phyloP scores from a whole-genome alignment of 2,797 vertebrate genomes.

The Darevskia mixta region DNA sequence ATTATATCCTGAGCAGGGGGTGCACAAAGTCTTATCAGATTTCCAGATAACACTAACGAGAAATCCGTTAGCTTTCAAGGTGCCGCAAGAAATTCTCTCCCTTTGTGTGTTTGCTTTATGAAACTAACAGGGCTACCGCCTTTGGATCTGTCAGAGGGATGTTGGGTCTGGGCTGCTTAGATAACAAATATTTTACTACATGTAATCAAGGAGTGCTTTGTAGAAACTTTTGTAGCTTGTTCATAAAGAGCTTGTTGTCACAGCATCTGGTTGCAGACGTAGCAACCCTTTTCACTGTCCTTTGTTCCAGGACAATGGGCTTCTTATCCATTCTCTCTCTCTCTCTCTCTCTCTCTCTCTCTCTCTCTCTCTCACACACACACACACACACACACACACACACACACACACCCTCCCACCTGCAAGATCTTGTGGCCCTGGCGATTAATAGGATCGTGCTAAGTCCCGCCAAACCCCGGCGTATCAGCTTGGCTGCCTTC shows the following conservation, averaged over 20 bases:
- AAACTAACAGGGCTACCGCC: too few relatives aligned
- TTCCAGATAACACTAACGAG: neutral
- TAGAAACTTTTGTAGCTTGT: neutral
- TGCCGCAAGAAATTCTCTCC: neutral
- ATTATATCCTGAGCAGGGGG: too few relatives aligned
- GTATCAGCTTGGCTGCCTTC: neutral
- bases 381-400: too few relatives aligned
- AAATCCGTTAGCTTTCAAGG: neutral
- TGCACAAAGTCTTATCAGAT: neutral
- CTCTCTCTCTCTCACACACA: neutral
- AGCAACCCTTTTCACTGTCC: neutral
- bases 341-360: neutral
- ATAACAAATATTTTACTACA: neutral
- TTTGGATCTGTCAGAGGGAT: neutral
- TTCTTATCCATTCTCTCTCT: neutral
- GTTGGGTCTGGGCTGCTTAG: neutral
- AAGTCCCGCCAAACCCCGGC: neutral
- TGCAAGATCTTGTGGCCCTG: neutral
- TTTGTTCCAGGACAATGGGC: slow-evolving; percentile 29
- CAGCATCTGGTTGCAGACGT: neutral
- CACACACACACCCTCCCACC: neutral
- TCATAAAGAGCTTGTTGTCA: slow-evolving; percentile 13
- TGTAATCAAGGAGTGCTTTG: slow-evolving; percentile 5
- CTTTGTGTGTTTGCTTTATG: neutral
- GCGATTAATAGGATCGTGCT: neutral